These are phyloP conservation scores for Edolisoma coerulescens DNA, from an alignment of 2,113 vertebrate species.

Conservation along the genomic window DNA sequence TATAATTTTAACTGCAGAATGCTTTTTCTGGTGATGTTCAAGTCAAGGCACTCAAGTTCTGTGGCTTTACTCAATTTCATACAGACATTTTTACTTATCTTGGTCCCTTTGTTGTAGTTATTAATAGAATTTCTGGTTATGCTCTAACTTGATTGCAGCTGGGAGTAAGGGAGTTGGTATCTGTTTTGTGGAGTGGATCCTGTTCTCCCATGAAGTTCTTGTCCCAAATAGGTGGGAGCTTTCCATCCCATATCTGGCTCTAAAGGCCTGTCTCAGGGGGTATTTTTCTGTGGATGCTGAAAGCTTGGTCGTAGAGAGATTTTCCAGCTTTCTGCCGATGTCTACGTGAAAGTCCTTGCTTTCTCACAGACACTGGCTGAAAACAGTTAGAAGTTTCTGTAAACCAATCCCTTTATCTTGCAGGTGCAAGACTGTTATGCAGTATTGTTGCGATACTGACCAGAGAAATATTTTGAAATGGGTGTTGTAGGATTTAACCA, in stretches of 20 bases:
- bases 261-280: not conserved
- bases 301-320: too few species aligned
- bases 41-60: not conserved
- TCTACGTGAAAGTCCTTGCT: too few species aligned
- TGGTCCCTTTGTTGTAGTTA: not conserved
- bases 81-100: not conserved
- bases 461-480: too few species aligned
- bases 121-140: not conserved
- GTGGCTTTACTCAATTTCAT: not conserved
- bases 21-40: not conserved
- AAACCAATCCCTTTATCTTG: too few species aligned
- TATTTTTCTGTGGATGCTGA: not conserved
- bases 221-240: not conserved
- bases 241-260: not conserved
- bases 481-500: too few species aligned
- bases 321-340: too few species aligned
- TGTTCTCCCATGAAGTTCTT: not conserved
- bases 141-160: not conserved
- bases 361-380: too few species aligned
- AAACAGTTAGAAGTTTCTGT: too few species aligned
- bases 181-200: not conserved
- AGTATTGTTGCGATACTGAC: too few species aligned
- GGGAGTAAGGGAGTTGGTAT: not conserved
- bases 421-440: too few species aligned
- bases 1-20: not conserved